Conservation (phyloP, 2,113 vertebrate species). For the Spizaetus ornatus region DNA sequence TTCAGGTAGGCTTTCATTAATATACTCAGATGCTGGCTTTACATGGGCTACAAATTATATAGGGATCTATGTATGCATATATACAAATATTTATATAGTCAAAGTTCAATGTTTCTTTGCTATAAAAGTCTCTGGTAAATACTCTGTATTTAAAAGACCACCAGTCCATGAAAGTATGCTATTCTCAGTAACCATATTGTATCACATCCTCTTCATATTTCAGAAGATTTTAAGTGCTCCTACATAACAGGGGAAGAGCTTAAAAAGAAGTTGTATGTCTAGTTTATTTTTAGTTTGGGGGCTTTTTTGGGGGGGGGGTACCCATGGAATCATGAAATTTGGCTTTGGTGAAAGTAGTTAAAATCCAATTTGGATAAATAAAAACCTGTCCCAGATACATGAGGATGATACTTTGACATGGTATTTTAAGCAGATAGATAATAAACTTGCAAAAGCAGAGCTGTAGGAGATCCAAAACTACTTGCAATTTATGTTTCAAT, state of each 20-base stretch:
- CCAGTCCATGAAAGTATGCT: neutral
- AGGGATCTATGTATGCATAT: neutral
- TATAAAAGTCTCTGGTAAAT: neutral
- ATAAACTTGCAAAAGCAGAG: neutral
- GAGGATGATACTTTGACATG: neutral
- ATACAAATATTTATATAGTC: neutral
- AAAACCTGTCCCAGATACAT: neutral
- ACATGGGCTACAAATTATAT: neutral
- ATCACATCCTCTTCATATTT: neutral
- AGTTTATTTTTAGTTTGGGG: neutral
- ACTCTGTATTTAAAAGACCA: neutral
- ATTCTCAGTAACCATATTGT: neutral
- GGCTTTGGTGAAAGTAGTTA: neutral
- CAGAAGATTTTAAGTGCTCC: neutral
- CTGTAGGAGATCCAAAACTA: neutral
- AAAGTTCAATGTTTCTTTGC: neutral
- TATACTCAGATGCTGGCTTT: neutral
- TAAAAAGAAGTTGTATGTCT: neutral
- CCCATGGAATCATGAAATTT: neutral
- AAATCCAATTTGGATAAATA: neutral
- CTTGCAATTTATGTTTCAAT: neutral
- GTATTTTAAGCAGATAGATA: neutral
- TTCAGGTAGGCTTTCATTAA: neutral
- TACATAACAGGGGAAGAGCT: neutral
- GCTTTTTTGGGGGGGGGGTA: accelerated